phyloP scores from a whole-genome alignment of 1,140 invertebrate genomes.

The Bombus cullumanus region DNA sequence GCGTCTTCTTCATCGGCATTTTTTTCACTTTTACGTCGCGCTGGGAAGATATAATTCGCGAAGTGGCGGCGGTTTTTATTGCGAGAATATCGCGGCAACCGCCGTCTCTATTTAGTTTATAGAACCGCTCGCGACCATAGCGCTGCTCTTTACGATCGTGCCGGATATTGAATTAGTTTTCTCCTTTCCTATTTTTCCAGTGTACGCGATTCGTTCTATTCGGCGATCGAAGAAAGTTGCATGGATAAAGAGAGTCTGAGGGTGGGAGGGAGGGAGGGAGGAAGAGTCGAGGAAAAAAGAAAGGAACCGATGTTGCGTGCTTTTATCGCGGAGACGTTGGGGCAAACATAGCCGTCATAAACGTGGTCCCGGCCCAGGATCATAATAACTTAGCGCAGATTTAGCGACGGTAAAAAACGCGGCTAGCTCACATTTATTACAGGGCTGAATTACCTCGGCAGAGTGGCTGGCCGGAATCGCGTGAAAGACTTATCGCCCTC shows the following conservation, averaged over 20 bases:
- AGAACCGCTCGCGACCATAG: background rate
- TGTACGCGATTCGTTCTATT: background rate
- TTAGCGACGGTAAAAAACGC: conserved; percentile 61
- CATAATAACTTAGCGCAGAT: conserved; percentile 76
- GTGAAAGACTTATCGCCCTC: conserved; percentile 57
- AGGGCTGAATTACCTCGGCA: conserved; percentile 64
- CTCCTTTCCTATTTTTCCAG: background rate
- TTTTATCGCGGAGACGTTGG: conserved; percentile 66
- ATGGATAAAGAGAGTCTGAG: background rate
- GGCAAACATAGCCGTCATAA: conserved; percentile 66
- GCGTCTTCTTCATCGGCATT: background rate
- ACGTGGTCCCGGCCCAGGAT: conserved; percentile 54
- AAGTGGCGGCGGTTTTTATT: conserved; percentile 31
- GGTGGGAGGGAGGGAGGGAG: no score
- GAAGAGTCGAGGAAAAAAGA: background rate
- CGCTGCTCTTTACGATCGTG: background rate
- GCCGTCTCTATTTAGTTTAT: conserved; percentile 6
- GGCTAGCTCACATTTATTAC: conserved; percentile 68
- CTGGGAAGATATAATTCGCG: background rate
- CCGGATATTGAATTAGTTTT: conserved; percentile 11
- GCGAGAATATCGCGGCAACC: background rate
- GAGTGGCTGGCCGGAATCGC: conserved; percentile 30
- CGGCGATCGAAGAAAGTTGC: background rate
- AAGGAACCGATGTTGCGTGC: conserved; percentile 53
- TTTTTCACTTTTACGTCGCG: background rate